Base-by-base conservation (phyloP, 2,113 vertebrate species). In the Semicossyphus pulcher region DNA sequence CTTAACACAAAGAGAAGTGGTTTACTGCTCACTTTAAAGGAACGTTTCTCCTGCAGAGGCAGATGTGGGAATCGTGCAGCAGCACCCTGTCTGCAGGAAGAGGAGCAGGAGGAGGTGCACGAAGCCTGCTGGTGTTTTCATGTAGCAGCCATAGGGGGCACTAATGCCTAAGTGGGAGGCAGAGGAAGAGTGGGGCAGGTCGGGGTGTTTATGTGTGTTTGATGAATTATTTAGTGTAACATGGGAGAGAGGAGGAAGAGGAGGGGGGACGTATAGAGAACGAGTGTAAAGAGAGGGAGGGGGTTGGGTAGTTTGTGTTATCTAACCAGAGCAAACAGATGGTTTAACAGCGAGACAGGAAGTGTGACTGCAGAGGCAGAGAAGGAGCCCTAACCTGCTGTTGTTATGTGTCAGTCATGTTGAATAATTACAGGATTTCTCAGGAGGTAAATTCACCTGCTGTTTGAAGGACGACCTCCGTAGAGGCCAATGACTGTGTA, bases 101-200 rank as follows among this genome's bases (percentile, higher is more conserved):
- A 28, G 6, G 57, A 15, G 15, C 41, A 34, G 4, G 47, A 62
- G 58, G 29, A 60, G 4, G n/a, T 28, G 36, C 28, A 16, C 28
- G 12, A 37, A 60, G 23, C 11, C 54, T 53, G 16, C 28, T 18
- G 41, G 28, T 47, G 48, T 37, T 10, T 47, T 56, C 65, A 3
- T 32, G 4, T 39, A n/a, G 3, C 5, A 10, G 65, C 51, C 66
- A 58, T 20, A 62, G 51, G 59, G 66, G 58, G 51, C 65, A 29
- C n/a, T 63, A 9, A 41, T 2, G 28, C 29, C 56, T 61, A 47
- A 29, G 57, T 28, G 26, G 31, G 25, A 32, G 32, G 75, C 4
- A 12, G 51, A 49, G 47, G 0, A 1, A 15, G 31, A n/a, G 34
- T 23, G 32, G 39, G 39, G 23, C 23, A 36, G 18, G 25, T 32